Evolutionary conservation across 1,140 invertebrate species (phyloP), one percentile per base, ranked within the genome.

Genomic region (Diabrotica virgifera): DNA sequence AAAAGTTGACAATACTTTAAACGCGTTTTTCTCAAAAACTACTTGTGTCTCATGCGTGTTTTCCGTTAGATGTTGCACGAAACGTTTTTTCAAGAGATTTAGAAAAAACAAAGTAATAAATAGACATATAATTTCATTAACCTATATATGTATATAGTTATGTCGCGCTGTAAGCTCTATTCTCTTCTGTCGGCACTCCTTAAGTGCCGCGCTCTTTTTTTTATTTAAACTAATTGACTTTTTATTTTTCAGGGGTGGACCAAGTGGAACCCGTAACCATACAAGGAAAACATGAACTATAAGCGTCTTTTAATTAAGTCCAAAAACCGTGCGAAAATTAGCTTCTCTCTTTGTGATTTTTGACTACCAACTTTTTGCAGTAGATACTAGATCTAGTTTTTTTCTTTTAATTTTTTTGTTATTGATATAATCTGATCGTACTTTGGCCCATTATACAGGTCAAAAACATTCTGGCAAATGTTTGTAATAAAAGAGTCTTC

Each of bases 241-340:
- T 46, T 66, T 59, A 57, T 58, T 66, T 75, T 73, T 52, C 63
- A 77, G 76, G 74, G 74, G 55, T 77, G 76, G 76, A 69, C 67
- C 63, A 76, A 78, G 62, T 78, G 76, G 76, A 77, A 71, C 63
- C 75, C 74, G 64, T 78, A 78, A 76, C 57, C 55, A 35, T 63
- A 50, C 11, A 36, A 35, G 52, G 14, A 59, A 63, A 50, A 59
- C 63, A 62, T 36, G 52, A 62, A 75, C 70, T 75, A 69, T 74
- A 74, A 75, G 72, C 72, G 65, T 72, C 69, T 68, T 72, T 74
- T 72, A 71, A 66, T 68, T 69, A 76, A 71, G 72, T 73, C 70
- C 67, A 76, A 70, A 70, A 65, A 59, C 66, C 65, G 69, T 70
- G 64, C 72, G 62, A 73, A 74, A 71, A 62, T 69, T 74, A 73